A percentile compares a stretch with the other conserved stretches of the same genome.
Conservation (phyloP, 2,797 vertebrate genomes). For the Sphenodon punctatus region DNA sequence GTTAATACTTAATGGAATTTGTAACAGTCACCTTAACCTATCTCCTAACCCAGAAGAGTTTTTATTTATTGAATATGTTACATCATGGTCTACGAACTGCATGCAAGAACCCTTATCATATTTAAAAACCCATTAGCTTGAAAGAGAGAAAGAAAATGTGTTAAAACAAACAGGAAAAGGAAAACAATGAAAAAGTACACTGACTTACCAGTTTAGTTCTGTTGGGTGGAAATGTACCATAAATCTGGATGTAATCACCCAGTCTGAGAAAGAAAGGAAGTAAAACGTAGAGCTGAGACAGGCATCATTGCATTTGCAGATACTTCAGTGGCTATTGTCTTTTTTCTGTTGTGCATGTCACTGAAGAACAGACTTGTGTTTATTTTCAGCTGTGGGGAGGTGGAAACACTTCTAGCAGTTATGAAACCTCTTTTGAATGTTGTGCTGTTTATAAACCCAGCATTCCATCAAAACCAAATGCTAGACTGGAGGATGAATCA, state of each 20-base stretch:
- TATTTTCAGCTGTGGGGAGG: conserved; percentile 54
- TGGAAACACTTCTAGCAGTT: conserved; percentile 48
- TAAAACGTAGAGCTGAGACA: conserved; percentile 41
- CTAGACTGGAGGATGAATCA: conserved; percentile 61
- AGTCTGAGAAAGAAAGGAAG: conserved; percentile 46
- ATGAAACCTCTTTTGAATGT: conserved; percentile 58
- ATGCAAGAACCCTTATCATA: too few species aligned
- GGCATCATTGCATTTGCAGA: conserved; percentile 42
- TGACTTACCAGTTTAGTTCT: conserved; percentile 62
- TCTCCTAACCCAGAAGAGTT: too few species aligned
- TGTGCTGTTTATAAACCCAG: conserved; percentile 55
- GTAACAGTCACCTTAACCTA: too few species aligned
- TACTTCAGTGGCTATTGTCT: conserved; percentile 58
- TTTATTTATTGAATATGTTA: too few species aligned
- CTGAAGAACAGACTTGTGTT: conserved; percentile 52
- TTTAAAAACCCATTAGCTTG: not conserved
- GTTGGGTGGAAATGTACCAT: conserved; percentile 15
- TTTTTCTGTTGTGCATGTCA: conserved; percentile 62
- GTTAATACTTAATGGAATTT: too few species aligned
- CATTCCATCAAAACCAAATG: conserved; percentile 60
- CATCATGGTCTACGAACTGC: too few species aligned
- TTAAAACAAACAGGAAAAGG: not conserved
- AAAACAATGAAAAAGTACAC: conserved; percentile 26
- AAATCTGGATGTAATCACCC: conserved; percentile 42
- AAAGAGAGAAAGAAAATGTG: not conserved